phyloP scores from a whole-genome alignment of 2,113 vertebrate species.

The Erinaceus europaeus region DNA sequence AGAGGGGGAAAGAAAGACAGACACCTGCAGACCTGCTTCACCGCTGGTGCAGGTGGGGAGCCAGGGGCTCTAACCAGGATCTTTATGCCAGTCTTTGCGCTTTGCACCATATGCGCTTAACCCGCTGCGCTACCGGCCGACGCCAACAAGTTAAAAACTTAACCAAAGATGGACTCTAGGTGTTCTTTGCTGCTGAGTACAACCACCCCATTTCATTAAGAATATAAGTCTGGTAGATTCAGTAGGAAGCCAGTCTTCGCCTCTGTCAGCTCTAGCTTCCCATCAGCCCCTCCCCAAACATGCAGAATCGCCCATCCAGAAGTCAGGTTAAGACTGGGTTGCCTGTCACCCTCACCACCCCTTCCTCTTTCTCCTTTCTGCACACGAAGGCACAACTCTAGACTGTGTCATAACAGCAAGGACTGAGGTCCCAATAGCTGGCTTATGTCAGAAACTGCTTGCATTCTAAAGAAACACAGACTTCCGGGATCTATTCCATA shows the following conservation, averaged over 20 bases:
- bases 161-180: background rate
- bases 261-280: no score
- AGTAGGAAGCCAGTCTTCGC: background rate
- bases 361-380: background rate
- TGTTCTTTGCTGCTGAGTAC: background rate
- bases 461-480: background rate
- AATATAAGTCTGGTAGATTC: background rate
- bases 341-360: background rate
- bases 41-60: no score
- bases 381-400: background rate
- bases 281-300: background rate
- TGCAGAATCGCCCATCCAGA: background rate
- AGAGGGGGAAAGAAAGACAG: no score
- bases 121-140: no score
- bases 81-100: no score
- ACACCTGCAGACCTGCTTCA: no score
- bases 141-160: background rate
- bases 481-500: background rate
- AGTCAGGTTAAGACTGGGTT: background rate
- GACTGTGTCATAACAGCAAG: background rate
- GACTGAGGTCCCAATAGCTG: background rate
- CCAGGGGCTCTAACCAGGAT: no score
- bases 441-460: background rate
- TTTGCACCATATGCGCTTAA: no score
- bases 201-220: background rate